Evolutionary conservation across 2,888 invertebrate species (phyloP), one percentile per base, ranked within the genome.

Genomic region (Mythimna pallens): DNA sequence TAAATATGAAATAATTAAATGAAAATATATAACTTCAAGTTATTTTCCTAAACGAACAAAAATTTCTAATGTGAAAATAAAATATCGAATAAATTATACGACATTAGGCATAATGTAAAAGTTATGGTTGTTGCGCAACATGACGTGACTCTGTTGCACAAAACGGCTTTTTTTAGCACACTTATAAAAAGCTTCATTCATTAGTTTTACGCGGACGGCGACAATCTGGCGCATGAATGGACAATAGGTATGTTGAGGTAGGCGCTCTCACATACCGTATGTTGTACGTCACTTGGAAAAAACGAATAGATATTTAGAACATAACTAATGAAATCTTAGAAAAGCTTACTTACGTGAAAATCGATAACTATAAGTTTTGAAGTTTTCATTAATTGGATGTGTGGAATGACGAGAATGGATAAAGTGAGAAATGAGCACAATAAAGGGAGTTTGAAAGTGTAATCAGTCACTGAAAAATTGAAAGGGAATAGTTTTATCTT

Each of bases 51-150:
- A 78, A 47, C 61, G 43, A 64, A 63, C 61, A 67, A 30, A 43
- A 77, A 79, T 85, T 78, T 86, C 85, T 77, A 83, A 86, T 80
- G 59, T 79, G 54, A 62, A 75, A 75, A 85, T 73, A 65, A 80
- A 77, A 75, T 78, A 66, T 73, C 76, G 70, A 73, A 79, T 86
- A 78, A 69, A 78, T 80, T 79, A 76, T 69, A 54, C 47, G 47
- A 72, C 61, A 69, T 72, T 76, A 70, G 65, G 47, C 34, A 65
- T 69, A 72, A 65, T 64, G 73, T 76, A 82, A 80, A 83, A 80
- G 76, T 84, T 76, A 82, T 68, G 36, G 20, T 10, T 34, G 71
- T 87, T 87, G 50, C 72, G 70, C 73, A 85, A 86, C 59, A 63
- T 74, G 75, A 73, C 72, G 67, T 43, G 58, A 54, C 14, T 36